These are phyloP conservation scores for Poeciliopsis retropinna DNA, from an alignment of 2,113 vertebrate genomes.

Conservation along the genomic window DNA sequence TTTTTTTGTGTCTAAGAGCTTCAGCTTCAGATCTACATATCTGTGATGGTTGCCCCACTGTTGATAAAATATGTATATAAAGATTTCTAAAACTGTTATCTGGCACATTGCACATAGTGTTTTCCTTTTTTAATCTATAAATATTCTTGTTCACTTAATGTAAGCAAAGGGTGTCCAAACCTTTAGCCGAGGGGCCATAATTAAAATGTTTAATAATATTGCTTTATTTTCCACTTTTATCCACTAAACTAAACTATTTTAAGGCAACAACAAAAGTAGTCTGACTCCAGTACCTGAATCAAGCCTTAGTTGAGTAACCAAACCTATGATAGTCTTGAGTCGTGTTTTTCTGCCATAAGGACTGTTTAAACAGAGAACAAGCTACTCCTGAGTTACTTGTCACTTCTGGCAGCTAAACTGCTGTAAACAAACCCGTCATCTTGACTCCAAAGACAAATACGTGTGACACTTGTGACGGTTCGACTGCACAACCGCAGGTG, in stretches of 20 bases:
- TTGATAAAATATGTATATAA: conserved; percentile 3
- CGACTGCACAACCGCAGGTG: conserved; percentile 56
- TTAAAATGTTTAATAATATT: too few relatives aligned
- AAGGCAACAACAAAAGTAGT: too few relatives aligned
- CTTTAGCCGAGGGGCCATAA: too few relatives aligned
- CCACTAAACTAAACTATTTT: too few relatives aligned
- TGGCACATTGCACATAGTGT: background rate
- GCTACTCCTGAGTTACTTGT: conserved; percentile 26
- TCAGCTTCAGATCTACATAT: conserved; percentile 26
- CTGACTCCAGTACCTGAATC: too few relatives aligned
- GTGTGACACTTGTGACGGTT: conserved; percentile 38
- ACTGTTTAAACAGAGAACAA: background rate
- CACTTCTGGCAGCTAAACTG: conserved; percentile 11
- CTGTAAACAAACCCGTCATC: conserved; percentile 57
- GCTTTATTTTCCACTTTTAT: too few relatives aligned
- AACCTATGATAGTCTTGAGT: too few relatives aligned
- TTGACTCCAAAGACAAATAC: conserved; percentile 52
- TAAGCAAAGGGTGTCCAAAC: too few relatives aligned
- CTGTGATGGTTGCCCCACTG: background rate
- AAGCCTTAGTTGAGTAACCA: too few relatives aligned
- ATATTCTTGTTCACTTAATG: conserved; percentile 3
- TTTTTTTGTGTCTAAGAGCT: conserved; percentile 5
- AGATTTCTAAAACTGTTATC: conserved; percentile 9
- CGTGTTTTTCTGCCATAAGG: background rate
- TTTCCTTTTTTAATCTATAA: conserved; percentile 24